These are phyloP conservation scores for Trypoxylus dichotomus DNA, from an alignment of 1,140 invertebrate genomes.

Conservation along the genomic window DNA sequence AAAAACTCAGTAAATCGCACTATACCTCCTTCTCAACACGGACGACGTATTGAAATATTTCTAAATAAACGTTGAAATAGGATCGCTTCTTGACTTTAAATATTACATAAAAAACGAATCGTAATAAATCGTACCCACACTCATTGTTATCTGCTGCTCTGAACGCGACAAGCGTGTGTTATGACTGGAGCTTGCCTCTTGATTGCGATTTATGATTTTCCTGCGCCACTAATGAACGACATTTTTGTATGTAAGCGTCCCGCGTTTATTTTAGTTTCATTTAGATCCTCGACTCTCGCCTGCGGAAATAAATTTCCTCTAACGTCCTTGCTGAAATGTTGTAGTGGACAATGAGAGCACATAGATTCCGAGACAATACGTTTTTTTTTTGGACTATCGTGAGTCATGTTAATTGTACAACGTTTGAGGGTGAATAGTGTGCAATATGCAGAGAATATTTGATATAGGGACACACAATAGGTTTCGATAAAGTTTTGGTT, in stretches of 20 bases:
- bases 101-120: constrained; percentile 28
- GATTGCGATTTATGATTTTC: constrained; percentile 43
- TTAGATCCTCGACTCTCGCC: neutral
- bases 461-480: too few relatives aligned
- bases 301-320: constrained; percentile 15
- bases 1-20: neutral
- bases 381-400: neutral
- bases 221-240: constrained; percentile 27
- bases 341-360: neutral
- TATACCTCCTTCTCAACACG: neutral
- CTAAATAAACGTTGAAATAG: constrained; percentile 27
- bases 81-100: constrained; percentile 29
- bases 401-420: too few relatives aligned
- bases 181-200: constrained; percentile 38
- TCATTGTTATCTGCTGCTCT: constrained; percentile 41
- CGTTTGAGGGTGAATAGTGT: too few relatives aligned
- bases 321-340: constrained; percentile 2
- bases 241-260: neutral
- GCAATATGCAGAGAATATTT: too few relatives aligned
- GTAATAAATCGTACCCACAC: constrained; percentile 42
- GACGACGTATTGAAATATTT: constrained; percentile 24
- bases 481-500: too few relatives aligned
- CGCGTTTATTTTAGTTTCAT: constrained; percentile 9
- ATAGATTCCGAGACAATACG: neutral
- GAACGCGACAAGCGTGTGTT: constrained; percentile 37